Evolutionary conservation across 2,113 vertebrate species (phyloP), one percentile per base, ranked within the genome.

Genomic region (Oreochromis aureus): DNA sequence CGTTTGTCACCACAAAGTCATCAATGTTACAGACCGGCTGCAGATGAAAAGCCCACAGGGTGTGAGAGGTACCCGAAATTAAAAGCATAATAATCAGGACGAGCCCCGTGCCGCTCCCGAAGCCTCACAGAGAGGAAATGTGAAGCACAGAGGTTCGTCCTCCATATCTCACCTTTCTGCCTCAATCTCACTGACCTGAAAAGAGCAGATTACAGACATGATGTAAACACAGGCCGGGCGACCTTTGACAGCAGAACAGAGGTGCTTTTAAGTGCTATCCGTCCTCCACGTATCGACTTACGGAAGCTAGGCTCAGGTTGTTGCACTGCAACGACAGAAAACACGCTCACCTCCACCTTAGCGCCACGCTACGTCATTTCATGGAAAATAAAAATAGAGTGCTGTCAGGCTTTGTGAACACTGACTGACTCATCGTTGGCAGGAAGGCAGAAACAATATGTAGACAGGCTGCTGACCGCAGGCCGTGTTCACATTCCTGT

Each of bases 131-230:
- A 87, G n/a, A 53, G 63, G 36, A 78, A 32, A 46, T n/a, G 12
- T 27, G 30, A 89, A 89, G 44, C 18, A 24, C 69, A 39, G 16
- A 36, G 34, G 36, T 54, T 59, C 30, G 46, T n/a, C 44, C 41
- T 5, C 1, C 11, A 78, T 6, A 6, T 79, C 91, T 94, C 87
- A 93, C 92, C 93, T 93, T 84, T 92, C 83, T 48, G 83, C 84
- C 81, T 91, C 83, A 89, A 41, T 88, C 66, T 92, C 91, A 92
- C 66, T 80, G 78, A 93, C 89, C 92, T 94, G 86, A 82, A 92
- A 93, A 86, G 78, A 94, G 73, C 89, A 93, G 82, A 94, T 90
- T 22, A 88, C 69, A 90, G 71, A 80, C 51, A 56, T 81, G 54
- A 85, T 48, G 88, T 46, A 81, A 92, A 92, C 56, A 89, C 12